Base-by-base conservation (phyloP, 1,140 invertebrate species). In the Marisa cornuarietis region DNA sequence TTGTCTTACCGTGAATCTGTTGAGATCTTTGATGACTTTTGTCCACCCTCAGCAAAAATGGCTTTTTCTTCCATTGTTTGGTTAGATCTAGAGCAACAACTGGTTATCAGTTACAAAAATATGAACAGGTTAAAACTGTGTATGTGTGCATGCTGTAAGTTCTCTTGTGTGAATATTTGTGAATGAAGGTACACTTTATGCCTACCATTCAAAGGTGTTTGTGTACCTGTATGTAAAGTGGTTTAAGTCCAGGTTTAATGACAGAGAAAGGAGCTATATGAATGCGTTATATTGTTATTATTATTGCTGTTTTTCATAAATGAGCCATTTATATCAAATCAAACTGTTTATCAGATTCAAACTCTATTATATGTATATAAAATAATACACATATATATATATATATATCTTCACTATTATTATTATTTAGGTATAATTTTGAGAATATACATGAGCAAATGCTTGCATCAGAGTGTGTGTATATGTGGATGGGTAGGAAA, bases 311-410 rank as follows among this genome's bases (percentile, higher is more conserved):
- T 65, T 20, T 65, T 65, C 62, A 65, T 4, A 65, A 42, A 2
- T 42, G 31, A 42, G 31, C 5, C 31, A 42, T 42, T 42, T 42
- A 42, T 42, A 42, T 42, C 31, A 42, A 42, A 42, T 42, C 31
- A 42, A 42, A 42, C n/a, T n/a, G n/a, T n/a, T n/a, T n/a, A n/a
- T 42, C 5, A 42, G 31, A 42, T 42, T 42, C 31, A 42, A 42
- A 42, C 31, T n/a, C n/a, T 42, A 42, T 71, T 71, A 51, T 71
- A 51, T 71, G 69, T 71, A 51, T 71, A 51, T 71, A 31, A 49
- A 31, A 49, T n/a, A 49, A 22, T 71, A 31, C 7, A 1, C 31
- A 18, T 31, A 0, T 71, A 18, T 31, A 9, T 42, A n/a, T n/a
- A n/a, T n/a, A n/a, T n/a, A n/a, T n/a, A n/a, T n/a, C n/a, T n/a